Percentiles rank a stretch among this genome's conserved stretches.
Evolutionary conservation across 2,113 vertebrate genomes (phyloP).

Genomic region (Lipophrys pholis): DNA sequence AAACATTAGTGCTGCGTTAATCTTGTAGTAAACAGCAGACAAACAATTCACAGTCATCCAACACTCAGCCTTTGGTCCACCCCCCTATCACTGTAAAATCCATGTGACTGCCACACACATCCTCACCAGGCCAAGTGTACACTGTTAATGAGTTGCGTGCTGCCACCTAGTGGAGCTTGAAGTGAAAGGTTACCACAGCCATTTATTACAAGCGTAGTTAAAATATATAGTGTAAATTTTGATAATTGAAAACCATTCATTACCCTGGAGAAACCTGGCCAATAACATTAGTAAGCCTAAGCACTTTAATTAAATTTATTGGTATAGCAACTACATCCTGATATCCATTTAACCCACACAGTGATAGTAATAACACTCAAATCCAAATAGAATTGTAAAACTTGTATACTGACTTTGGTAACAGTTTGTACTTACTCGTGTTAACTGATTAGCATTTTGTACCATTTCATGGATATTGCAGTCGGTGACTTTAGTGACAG

Average conservation of each 20-base stretch:
- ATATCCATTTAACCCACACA: conserved; percentile 26
- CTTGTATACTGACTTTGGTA: conserved; percentile 38
- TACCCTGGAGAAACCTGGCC: conserved; percentile 6
- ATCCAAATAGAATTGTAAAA: conserved; percentile 22
- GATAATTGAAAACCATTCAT: conserved; percentile 5
- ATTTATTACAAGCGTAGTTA: background rate
- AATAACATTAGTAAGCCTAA: conserved; percentile 20
- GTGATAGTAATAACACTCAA: conserved; percentile 28
- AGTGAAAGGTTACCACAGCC: background rate
- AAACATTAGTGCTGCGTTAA: background rate
- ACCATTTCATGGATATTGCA: conserved; percentile 16
- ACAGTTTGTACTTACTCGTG: conserved; percentile 21
- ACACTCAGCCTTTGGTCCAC: conserved; percentile 32
- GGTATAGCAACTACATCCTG: conserved; percentile 45
- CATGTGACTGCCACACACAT: conserved; percentile 77
- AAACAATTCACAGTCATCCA: conserved; percentile 42
- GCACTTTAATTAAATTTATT: conserved; percentile 28
- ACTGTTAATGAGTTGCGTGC: conserved; percentile 59
- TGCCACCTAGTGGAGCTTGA: conserved; percentile 77
- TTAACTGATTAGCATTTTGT: conserved; percentile 17
- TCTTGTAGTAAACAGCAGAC: conserved; percentile 46
- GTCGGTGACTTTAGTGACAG: conserved; percentile 26
- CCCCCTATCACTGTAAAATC: conserved; percentile 64
- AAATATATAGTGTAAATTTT: background rate
- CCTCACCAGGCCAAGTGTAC: conserved; percentile 40